phyloP scores from a whole-genome alignment of 37 sponge, comb jelly and placozoan genomes.

The Ephydatia muelleri region DNA sequence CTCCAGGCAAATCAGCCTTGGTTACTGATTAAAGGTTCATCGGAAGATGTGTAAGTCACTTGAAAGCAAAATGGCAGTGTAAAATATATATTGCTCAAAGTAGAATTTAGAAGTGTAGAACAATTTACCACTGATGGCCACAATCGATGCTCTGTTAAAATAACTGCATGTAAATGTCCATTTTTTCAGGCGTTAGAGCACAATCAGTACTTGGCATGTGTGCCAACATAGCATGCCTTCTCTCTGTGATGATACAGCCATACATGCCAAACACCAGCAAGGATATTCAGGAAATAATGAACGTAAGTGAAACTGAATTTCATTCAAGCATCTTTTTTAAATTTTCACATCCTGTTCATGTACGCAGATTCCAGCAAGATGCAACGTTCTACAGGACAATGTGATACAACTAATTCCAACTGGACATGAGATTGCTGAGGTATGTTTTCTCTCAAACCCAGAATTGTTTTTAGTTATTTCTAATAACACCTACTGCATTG shows the following conservation, averaged over 20 bases:
- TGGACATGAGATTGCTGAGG: constrained; percentile 89
- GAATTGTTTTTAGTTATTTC: not conserved
- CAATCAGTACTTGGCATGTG: constrained; percentile 80
- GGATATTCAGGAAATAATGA: constrained; percentile 76
- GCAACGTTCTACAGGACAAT: constrained; percentile 60
- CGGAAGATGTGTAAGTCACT: constrained; percentile 57
- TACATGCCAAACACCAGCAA: constrained; percentile 90
- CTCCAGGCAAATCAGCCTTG: constrained; percentile 90
- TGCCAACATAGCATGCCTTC: constrained; percentile 80
- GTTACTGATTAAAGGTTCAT: constrained; percentile 81
- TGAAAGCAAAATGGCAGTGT: too few species aligned
- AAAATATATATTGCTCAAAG: too few species aligned
- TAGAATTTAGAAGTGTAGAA: too few species aligned
- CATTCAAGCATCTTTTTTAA: not conserved
- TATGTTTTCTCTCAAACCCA: not conserved
- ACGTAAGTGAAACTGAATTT: constrained; percentile 11
- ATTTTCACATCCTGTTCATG: not conserved
- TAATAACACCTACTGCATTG: not conserved
- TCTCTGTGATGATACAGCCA: constrained; percentile 91
- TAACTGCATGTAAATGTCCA: too few species aligned
- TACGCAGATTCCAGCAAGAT: constrained; percentile 50
- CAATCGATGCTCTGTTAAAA: too few species aligned
- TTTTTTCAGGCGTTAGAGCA: constrained; percentile 37
- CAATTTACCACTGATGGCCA: too few species aligned
- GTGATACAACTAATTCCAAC: constrained; percentile 63